These are phyloP conservation scores for Tympanuchus pallidicinctus DNA, from an alignment of 2,113 vertebrate species.

Conservation along the genomic window DNA sequence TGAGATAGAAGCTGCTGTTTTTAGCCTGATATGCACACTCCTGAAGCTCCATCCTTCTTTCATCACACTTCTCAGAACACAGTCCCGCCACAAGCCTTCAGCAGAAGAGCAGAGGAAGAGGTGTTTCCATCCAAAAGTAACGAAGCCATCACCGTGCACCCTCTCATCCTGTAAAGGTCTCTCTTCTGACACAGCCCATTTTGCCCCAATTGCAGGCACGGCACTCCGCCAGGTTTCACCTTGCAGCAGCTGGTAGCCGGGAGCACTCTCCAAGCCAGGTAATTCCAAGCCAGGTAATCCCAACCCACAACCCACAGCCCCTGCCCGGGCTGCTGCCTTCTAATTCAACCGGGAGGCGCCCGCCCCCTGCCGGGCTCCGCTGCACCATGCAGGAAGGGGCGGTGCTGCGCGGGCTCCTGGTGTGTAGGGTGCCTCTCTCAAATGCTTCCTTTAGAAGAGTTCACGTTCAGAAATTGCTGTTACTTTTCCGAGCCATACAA, in stretches of 20 bases:
- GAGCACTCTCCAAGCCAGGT: too few species aligned
- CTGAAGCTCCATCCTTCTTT: not conserved
- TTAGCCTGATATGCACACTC: accelerated
- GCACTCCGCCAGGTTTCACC: accelerated
- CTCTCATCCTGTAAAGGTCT: not conserved
- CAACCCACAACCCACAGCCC: not conserved
- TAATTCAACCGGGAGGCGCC: not conserved
- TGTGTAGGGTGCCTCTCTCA: not conserved
- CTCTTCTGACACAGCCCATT: not conserved
- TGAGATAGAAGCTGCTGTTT: not conserved
- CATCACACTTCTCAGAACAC: not conserved
- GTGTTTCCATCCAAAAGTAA: not conserved
- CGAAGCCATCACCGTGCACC: not conserved
- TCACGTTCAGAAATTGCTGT: not conserved
- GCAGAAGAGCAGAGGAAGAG: not conserved
- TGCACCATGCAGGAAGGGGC: not conserved
- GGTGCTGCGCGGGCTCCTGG: not conserved
- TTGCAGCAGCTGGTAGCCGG: accelerated
- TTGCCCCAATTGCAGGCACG: accelerated
- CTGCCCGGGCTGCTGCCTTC: not conserved
- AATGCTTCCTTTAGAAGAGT: not conserved
- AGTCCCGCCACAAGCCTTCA: accelerated
- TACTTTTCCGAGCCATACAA: not conserved
- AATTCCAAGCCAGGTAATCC: not conserved
- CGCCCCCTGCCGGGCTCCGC: accelerated